These are phyloP conservation scores for Bathynomus jamesi DNA, from an alignment of 1,140 invertebrate species.

Conservation along the genomic window DNA sequence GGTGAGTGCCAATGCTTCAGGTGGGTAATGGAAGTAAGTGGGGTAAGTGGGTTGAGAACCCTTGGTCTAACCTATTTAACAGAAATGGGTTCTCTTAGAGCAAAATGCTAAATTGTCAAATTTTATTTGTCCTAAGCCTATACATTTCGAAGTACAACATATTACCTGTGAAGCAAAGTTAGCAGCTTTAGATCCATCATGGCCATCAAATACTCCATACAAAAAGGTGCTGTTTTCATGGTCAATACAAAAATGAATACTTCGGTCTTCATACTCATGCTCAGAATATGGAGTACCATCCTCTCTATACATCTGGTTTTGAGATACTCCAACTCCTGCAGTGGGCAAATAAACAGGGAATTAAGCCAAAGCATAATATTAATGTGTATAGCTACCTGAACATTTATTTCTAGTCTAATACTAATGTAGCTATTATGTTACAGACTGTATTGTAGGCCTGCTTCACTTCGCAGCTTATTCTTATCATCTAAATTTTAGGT, in stretches of 20 bases:
- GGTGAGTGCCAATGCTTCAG: too few relatives aligned
- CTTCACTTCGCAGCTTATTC: too few relatives aligned
- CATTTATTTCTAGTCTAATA: not conserved
- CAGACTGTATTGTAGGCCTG: too few relatives aligned
- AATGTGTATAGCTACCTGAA: not conserved
- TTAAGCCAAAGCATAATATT: not conserved
- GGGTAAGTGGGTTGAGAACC: too few relatives aligned
- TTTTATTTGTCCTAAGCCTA: too few relatives aligned
- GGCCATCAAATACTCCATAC: constrained; percentile 84
- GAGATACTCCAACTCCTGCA: constrained; percentile 67
- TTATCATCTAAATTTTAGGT: too few relatives aligned
- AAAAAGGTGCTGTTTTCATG: constrained; percentile 54
- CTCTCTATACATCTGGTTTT: constrained; percentile 70
- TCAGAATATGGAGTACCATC: constrained; percentile 64
- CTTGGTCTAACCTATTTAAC: too few relatives aligned
- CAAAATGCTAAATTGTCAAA: too few relatives aligned
- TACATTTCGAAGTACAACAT: too few relatives aligned
- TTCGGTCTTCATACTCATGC: constrained; percentile 71
- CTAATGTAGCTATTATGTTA: not conserved
- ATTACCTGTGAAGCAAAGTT: constrained; percentile 44
- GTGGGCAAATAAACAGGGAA: not conserved
- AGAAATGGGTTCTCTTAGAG: too few relatives aligned
- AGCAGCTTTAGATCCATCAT: constrained; percentile 55
- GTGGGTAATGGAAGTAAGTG: too few relatives aligned
- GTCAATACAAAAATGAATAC: constrained; percentile 70